These are phyloP conservation scores for Sminthurides bifidus DNA, from an alignment of 1,140 invertebrate genomes.

Conservation along the genomic window DNA sequence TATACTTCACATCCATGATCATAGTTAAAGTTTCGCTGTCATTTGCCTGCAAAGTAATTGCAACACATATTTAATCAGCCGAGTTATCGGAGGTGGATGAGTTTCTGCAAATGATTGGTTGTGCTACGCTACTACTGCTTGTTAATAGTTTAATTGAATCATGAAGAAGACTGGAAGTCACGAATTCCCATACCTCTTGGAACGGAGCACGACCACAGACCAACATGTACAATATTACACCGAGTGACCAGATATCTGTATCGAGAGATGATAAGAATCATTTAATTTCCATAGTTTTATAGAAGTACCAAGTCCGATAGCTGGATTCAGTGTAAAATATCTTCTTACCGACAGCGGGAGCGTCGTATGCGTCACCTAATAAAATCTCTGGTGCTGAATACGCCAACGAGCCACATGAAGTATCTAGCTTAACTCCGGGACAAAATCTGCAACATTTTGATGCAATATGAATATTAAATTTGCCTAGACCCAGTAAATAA, in stretches of 20 bases:
- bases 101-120: no score
- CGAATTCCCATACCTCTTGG: no score
- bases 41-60: slow-evolving; percentile 52
- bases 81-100: no score
- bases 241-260: slow-evolving; percentile 94
- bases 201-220: slow-evolving; percentile 95
- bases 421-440: slow-evolving; percentile 93
- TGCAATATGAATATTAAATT: background rate
- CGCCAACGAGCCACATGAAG: slow-evolving; percentile 96
- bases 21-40: slow-evolving; percentile 98
- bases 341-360: slow-evolving; percentile 74
- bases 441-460: slow-evolving; percentile 55
- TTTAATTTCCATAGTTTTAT: no score
- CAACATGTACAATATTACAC: slow-evolving; percentile 96
- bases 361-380: slow-evolving; percentile 86
- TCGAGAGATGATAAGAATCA: slow-evolving; percentile 32
- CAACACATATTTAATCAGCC: slow-evolving; percentile 23
- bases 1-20: slow-evolving; percentile 99
- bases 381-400: slow-evolving; percentile 99
- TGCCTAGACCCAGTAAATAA: background rate
- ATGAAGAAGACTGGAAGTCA: no score
- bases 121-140: no score
- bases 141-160: no score
- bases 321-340: slow-evolving; percentile 6
- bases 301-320: no score